phyloP scores from a whole-genome alignment of 2,113 vertebrate species.

The Triplophysa tibetana region DNA sequence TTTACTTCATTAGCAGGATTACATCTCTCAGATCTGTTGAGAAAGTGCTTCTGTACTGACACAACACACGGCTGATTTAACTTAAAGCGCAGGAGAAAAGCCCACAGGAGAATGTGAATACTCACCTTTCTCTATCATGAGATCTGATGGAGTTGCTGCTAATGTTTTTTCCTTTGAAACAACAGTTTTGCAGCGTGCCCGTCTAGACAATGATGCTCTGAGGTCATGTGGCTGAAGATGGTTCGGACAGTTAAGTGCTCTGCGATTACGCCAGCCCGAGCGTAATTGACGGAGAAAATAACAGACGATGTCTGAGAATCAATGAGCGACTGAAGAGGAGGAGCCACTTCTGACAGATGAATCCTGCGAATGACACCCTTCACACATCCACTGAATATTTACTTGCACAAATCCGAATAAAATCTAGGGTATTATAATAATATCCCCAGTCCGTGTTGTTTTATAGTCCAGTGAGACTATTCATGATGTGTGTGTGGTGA shows the following conservation, averaged over 20 bases:
- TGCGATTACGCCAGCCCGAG: slow-evolving; percentile 18
- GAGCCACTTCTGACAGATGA: slow-evolving; percentile 5
- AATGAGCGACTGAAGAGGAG: neutral
- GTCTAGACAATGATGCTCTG: too few relatives aligned
- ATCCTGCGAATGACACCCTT: neutral
- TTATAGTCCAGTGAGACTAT: too few relatives aligned
- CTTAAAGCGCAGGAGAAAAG: too few relatives aligned
- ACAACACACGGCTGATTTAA: neutral
- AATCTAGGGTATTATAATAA: too few relatives aligned
- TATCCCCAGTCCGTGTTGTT: too few relatives aligned
- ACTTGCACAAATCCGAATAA: too few relatives aligned
- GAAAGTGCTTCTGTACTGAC: neutral
- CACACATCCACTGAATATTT: neutral
- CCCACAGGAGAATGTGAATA: too few relatives aligned
- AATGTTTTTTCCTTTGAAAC: too few relatives aligned
- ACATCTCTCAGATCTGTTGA: neutral
- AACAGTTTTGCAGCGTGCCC: too few relatives aligned
- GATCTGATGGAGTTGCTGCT: too few relatives aligned
- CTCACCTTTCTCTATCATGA: too few relatives aligned
- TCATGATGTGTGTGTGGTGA: too few relatives aligned
- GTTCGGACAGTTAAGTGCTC: neutral
- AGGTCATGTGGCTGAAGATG: neutral
- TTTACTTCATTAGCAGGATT: slow-evolving; percentile 42
- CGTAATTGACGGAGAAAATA: slow-evolving; percentile 29
- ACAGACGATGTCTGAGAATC: neutral